Conservation (phyloP, 2,797 vertebrate species). For the Sebastes steindachneri region DNA sequence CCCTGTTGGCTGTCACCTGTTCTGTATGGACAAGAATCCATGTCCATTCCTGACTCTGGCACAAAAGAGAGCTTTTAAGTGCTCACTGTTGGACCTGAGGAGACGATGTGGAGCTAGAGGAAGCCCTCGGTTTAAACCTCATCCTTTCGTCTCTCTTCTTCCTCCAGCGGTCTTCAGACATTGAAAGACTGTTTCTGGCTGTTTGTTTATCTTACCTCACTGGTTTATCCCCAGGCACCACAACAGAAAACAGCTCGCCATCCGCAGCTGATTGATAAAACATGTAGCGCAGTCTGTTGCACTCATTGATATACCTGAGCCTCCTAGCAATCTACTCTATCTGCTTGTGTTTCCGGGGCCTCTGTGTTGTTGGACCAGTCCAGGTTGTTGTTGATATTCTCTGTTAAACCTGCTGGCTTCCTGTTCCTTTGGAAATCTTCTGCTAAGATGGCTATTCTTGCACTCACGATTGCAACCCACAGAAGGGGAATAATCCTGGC, state of each 20-base stretch:
- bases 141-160: constrained; percentile 18
- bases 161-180: constrained; percentile 36
- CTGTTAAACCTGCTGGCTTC: background rate
- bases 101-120: constrained; percentile 21
- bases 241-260: constrained; percentile 15
- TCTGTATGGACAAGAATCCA: constrained; percentile 21
- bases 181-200: constrained; percentile 22
- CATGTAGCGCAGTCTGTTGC: constrained; percentile 23
- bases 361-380: constrained; percentile 32
- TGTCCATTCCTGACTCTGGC: constrained; percentile 6
- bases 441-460: background rate
- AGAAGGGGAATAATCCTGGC: background rate
- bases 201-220: constrained; percentile 48
- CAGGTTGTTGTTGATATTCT: constrained; percentile 35
- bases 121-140: constrained; percentile 23
- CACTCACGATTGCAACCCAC: background rate
- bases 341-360: constrained; percentile 28
- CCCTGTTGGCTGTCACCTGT: background rate
- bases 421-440: constrained; percentile 25
- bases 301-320: constrained; percentile 46
- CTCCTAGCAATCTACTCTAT: constrained; percentile 32
- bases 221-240: constrained; percentile 29
- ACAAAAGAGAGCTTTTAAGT: constrained; percentile 20
- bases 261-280: constrained; percentile 70
- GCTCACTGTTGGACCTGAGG: constrained; percentile 13